Percentiles rank a stretch among this genome's conserved stretches.
Evolutionary conservation across 2,888 invertebrate genomes (phyloP).

Genomic region (Papilio protenor): DNA sequence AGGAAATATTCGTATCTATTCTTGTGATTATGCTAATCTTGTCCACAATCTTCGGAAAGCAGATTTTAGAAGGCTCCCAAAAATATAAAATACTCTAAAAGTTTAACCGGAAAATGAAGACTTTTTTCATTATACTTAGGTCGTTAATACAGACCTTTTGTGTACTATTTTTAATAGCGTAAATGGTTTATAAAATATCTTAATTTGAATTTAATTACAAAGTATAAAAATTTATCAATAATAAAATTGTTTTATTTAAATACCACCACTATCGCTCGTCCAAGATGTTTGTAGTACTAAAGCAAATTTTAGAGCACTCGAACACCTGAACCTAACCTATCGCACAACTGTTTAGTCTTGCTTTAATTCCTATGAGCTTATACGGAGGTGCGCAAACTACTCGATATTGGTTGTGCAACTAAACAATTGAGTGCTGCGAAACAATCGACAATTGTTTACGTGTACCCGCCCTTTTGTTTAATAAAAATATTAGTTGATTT

Average conservation of each 20-base stretch:
- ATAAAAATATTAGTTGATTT: too few species aligned
- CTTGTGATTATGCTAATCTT: background rate
- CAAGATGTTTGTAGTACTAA: too few species aligned
- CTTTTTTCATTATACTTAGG: background rate
- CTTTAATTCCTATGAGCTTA: too few species aligned
- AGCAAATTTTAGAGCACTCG: too few species aligned
- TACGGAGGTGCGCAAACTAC: too few species aligned
- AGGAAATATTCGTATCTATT: background rate
- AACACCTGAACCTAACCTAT: too few species aligned
- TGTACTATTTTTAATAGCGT: background rate
- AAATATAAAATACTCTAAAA: conserved; percentile 15
- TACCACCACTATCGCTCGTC: too few species aligned
- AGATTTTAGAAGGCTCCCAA: conserved; percentile 1
- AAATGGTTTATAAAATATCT: background rate
- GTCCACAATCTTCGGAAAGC: conserved; percentile 6
- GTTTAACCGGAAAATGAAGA: background rate
- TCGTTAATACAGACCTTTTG: background rate
- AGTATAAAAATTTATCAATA: background rate
- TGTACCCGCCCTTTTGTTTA: too few species aligned
- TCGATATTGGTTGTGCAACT: too few species aligned
- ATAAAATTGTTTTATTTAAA: background rate
- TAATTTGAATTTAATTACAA: background rate
- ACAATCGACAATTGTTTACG: too few species aligned
- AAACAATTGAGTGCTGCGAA: too few species aligned
- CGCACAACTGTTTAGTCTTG: too few species aligned